Conservation (phyloP, 1,140 invertebrate species). For the Penaeus japonicus region DNA sequence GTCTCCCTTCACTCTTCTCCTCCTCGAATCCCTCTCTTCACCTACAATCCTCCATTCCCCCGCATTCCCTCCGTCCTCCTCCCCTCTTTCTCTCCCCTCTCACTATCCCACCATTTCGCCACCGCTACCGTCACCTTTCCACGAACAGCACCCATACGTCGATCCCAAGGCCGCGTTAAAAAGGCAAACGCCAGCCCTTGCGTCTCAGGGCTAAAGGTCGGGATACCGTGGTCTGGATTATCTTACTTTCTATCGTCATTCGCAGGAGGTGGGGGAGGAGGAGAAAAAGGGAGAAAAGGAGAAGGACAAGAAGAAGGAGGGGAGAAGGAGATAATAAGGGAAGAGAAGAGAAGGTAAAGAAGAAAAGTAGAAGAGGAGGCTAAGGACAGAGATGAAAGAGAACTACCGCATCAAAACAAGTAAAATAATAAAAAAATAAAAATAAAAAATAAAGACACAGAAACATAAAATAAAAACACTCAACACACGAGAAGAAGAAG, state of each 20-base stretch:
- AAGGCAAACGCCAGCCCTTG: no score
- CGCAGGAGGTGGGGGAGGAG: neutral
- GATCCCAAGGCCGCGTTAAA: neutral
- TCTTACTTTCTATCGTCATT: no score
- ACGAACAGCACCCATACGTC: neutral
- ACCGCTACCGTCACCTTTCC: neutral
- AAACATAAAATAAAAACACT: no score
- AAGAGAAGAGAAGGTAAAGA: neutral
- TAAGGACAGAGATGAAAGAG: no score
- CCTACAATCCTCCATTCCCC: neutral
- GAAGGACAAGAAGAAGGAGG: neutral
- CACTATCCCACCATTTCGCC: neutral
- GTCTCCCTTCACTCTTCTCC: neutral
- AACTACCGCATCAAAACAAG: no score
- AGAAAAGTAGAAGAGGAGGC: no score
- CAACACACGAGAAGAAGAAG: no score
- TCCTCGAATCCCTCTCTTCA: neutral
- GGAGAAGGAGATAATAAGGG: neutral
- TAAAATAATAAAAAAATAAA: no score
- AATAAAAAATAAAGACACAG: no score
- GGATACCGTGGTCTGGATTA: no score
- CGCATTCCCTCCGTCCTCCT: neutral
- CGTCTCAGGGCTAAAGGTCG: no score
- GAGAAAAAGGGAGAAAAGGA: neutral
- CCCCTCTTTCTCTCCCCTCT: neutral